A percentile compares a stretch with the other conserved stretches of the same genome.
phyloP scores from a whole-genome alignment of 2,888 invertebrate species.

The Aquatica leii region DNA sequence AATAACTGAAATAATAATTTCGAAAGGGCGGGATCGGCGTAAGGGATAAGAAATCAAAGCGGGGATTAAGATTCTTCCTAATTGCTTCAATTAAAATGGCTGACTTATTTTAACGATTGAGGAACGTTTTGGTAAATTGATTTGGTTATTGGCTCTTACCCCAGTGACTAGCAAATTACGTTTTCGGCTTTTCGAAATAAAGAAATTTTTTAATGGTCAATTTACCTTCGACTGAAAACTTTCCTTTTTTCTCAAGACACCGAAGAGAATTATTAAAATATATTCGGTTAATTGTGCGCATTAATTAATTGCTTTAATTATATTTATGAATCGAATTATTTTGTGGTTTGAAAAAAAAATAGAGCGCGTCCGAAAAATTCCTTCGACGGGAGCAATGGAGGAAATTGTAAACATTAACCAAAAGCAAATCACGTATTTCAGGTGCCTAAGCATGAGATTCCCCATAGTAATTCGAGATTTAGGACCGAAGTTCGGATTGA shows the following conservation, averaged over 20 bases:
- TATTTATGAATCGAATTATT: neutral
- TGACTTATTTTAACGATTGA: conserved; percentile 41
- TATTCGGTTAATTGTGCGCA: no score
- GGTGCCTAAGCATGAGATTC: conserved; percentile 48
- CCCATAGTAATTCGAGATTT: conserved; percentile 55
- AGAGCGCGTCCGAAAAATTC: neutral
- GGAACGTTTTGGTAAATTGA: conserved; percentile 44
- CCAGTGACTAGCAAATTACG: conserved; percentile 25
- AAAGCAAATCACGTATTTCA: conserved; percentile 53
- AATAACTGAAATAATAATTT: neutral
- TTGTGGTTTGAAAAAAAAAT: neutral
- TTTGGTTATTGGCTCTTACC: conserved; percentile 39
- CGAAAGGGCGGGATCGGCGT: conserved; percentile 3
- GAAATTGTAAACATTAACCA: conserved; percentile 43
- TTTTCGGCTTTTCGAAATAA: conserved; percentile 22
- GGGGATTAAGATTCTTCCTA: conserved; percentile 41
- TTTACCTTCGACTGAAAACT: no score
- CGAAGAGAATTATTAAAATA: no score
- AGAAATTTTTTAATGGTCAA: no score
- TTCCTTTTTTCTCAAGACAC: no score
- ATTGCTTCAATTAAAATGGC: conserved; percentile 40
- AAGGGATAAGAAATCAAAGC: conserved; percentile 37
- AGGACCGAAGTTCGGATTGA: conserved; percentile 52
- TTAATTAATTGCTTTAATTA: no score
- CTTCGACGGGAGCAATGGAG: conserved; percentile 34